Percentiles rank a stretch among this genome's conserved stretches.
These are phyloP conservation scores for Vanessa atalanta DNA, from an alignment of 1,140 invertebrate species.

Conservation along the genomic window DNA sequence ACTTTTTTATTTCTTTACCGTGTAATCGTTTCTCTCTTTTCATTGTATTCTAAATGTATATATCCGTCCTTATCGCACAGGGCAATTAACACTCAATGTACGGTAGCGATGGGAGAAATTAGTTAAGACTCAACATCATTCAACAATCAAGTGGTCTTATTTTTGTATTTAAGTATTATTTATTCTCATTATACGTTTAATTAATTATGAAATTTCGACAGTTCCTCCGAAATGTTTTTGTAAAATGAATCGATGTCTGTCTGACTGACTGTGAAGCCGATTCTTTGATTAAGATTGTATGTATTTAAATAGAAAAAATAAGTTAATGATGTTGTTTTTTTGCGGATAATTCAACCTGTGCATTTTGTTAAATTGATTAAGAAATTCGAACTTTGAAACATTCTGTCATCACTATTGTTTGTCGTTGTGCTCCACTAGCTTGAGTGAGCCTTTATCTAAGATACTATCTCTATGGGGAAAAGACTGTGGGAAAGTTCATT, in stretches of 20 bases:
- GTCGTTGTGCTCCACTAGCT: too few species aligned
- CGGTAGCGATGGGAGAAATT: conserved; percentile 74
- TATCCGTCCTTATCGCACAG: conserved; percentile 46
- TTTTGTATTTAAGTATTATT: conserved; percentile 43
- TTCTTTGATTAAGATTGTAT: too few species aligned
- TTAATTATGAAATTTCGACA: conserved; percentile 14
- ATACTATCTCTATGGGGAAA: too few species aligned
- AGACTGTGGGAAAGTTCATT: too few species aligned
- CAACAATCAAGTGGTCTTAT: conserved; percentile 51
- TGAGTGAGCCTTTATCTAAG: too few species aligned
- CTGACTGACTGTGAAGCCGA: too few species aligned
- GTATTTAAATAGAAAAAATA: too few species aligned
- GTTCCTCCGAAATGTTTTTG: background rate
- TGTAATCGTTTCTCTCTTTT: conserved; percentile 46
- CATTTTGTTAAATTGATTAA: too few species aligned
- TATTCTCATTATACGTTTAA: conserved; percentile 1
- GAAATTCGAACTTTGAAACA: too few species aligned
- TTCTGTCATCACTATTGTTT: too few species aligned
- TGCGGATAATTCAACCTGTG: too few species aligned
- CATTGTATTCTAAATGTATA: conserved; percentile 27
- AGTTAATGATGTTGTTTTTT: too few species aligned
- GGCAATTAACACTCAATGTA: conserved; percentile 69
- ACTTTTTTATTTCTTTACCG: conserved; percentile 65
- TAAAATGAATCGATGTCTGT: background rate
- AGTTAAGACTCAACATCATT: conserved; percentile 64